These are phyloP conservation scores for Isotomurus palustris DNA, from an alignment of 2,888 invertebrate species.

Conservation along the genomic window DNA sequence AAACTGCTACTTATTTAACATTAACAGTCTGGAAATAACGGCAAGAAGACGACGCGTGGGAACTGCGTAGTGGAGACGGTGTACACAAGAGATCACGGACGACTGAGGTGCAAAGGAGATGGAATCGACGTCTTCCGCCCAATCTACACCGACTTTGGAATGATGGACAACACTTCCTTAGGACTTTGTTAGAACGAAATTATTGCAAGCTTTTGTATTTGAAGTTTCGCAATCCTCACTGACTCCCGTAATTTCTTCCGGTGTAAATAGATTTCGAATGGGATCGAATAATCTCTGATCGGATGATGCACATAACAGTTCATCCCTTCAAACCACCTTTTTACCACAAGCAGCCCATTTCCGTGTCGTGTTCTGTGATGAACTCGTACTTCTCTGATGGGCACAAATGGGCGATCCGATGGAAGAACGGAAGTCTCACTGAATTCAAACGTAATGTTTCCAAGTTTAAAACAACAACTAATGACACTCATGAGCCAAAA, in stretches of 20 bases:
- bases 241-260: not conserved
- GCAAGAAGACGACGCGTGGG: conserved; percentile 17
- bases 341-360: conserved; percentile 7
- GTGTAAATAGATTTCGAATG: conserved; percentile 26
- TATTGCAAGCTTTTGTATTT: not conserved
- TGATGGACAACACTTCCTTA: conserved; percentile 2
- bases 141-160: conserved; percentile 28
- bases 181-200: conserved; percentile 5
- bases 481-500: not conserved
- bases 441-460: conserved; percentile 27
- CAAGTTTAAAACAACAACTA: not conserved
- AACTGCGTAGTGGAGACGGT: conserved; percentile 25
- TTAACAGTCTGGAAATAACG: conserved; percentile 18
- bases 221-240: not conserved
- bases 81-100: conserved; percentile 26
- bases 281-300: conserved; percentile 22
- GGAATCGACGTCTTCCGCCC: conserved; percentile 28
- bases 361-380: conserved; percentile 6
- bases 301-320: conserved; percentile 24
- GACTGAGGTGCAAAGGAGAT: conserved; percentile 29
- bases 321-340: conserved; percentile 2
- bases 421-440: conserved; percentile 11
- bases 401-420: conserved; percentile 9
- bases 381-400: conserved; percentile 18
- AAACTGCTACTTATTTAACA: no score